Evolutionary conservation across 2,797 vertebrate genomes (phyloP), one percentile per base, ranked within the genome.

Genomic region (Apogon hyalosoma): DNA sequence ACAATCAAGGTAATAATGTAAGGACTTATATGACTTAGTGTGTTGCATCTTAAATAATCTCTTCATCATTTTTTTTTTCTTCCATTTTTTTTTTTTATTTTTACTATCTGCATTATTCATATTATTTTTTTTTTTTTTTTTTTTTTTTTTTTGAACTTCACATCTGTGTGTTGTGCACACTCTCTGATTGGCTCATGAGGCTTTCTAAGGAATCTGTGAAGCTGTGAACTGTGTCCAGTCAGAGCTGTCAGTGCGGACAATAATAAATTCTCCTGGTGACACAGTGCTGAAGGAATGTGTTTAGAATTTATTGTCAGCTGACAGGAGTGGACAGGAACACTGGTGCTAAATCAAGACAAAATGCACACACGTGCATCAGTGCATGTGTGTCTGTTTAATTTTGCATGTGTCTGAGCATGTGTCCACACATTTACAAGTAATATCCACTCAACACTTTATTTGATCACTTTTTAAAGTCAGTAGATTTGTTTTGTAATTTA

Each of bases 301-400:
- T 79, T 63, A 64, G 73, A 69, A 86, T 79, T 81, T 81, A 83
- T 43, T 53, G 62, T 64, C 69, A 50, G 77, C 66, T 88, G 87
- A 75, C 40, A n/a, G 56, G 71, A 49, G 48, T 21, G 41, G 52
- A 73, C 51, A 66, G 62, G 52, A 77, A 45, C 61, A 50, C 79
- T 46, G 75, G 53, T 70, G 83, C 81, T 86, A 89, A 81, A 84
- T 69, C 52, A 70, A 73, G 70, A 77, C 58, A 59, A 73, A 57
- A 72, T 69, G 49, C 73, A 48, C 3, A 7, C 52, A 63, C 0
- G 40, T 64, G 63, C 49, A 61, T 67, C 18, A 14, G 36, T 19
- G 46, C 33, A 36, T 47, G 41, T 45, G n/a, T 56, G 33, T 49
- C n/a, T 53, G 43, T 62, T 61, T 67, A 18, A 67, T 42, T 51